Percentiles rank a stretch among this genome's conserved stretches.
phyloP scores from a whole-genome alignment of 2,797 vertebrate species.

The Myoxocephalus aenaeus region DNA sequence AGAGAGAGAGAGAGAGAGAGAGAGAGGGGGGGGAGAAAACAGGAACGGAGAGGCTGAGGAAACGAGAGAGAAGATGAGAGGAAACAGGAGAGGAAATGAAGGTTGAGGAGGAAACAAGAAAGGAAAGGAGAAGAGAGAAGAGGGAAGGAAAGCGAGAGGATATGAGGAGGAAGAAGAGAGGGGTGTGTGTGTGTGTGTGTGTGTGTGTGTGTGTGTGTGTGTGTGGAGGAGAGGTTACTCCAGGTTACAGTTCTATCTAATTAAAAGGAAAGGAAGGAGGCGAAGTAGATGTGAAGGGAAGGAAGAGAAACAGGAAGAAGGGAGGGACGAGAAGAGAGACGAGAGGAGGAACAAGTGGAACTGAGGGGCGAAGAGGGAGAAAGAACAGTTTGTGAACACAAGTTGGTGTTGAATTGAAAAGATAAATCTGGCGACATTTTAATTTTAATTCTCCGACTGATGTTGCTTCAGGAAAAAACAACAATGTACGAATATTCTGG shows the following conservation, averaged over 20 bases:
- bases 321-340: neutral
- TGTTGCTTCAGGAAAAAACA: too few relatives aligned
- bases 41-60: too few relatives aligned
- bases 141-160: neutral
- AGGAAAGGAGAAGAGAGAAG: neutral
- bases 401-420: too few relatives aligned
- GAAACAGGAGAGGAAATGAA: neutral
- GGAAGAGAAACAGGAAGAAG: constrained; percentile 20
- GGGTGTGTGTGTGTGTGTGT: too few relatives aligned
- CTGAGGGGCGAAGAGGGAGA: neutral
- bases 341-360: neutral
- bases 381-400: too few relatives aligned
- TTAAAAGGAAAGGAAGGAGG: neutral
- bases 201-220: too few relatives aligned
- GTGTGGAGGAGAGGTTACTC: neutral
- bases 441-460: too few relatives aligned
- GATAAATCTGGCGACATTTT: too few relatives aligned
- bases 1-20: too few relatives aligned
- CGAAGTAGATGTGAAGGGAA: neutral
- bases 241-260: neutral
- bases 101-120: neutral
- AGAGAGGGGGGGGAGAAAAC: neutral
- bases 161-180: neutral
- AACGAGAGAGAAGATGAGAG: neutral
- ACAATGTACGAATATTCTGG: too few relatives aligned